A percentile compares a stretch with the other conserved stretches of the same genome.
Evolutionary conservation across 2,888 invertebrate species (phyloP).

Genomic region (Nebria salina): DNA sequence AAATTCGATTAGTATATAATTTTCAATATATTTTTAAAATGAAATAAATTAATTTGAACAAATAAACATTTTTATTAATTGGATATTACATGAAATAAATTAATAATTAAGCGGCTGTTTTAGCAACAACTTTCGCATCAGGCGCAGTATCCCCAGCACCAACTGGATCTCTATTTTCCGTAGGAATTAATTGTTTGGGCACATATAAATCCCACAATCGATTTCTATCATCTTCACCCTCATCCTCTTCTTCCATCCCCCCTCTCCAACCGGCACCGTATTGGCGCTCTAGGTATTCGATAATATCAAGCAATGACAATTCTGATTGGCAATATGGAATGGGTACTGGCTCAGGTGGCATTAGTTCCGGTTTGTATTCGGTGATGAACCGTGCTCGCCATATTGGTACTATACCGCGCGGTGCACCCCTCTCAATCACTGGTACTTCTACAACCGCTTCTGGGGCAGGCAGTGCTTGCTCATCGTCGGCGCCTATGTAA

Average conservation of each 20-base stretch:
- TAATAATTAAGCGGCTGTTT: background rate
- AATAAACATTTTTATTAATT: too few species aligned
- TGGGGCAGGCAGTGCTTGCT: constrained; percentile 17
- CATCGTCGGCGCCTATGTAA: constrained; percentile 62
- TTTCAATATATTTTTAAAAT: too few species aligned
- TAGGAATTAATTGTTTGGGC: constrained; percentile 35
- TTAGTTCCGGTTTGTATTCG: constrained; percentile 72
- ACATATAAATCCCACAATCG: constrained; percentile 25
- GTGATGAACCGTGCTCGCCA: constrained; percentile 78
- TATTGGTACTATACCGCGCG: constrained; percentile 63
- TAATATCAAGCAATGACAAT: constrained; percentile 65
- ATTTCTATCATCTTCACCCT: constrained; percentile 54
- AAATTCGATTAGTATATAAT: too few species aligned
- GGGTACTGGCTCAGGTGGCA: constrained; percentile 76
- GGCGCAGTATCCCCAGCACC: background rate
- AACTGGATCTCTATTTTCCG: constrained; percentile 15
- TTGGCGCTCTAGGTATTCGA: constrained; percentile 63
- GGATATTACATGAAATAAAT: too few species aligned
- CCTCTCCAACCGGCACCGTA: constrained; percentile 61
- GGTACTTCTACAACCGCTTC: background rate
- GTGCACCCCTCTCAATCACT: constrained; percentile 54
- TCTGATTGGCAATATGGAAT: constrained; percentile 73
- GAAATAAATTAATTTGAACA: too few species aligned
- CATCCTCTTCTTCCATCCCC: constrained; percentile 62
- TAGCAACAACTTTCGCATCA: background rate